Evolutionary conservation across 2,113 vertebrate species (phyloP), one percentile per base, ranked within the genome.

Genomic region (Lichenostomus cassidix): DNA sequence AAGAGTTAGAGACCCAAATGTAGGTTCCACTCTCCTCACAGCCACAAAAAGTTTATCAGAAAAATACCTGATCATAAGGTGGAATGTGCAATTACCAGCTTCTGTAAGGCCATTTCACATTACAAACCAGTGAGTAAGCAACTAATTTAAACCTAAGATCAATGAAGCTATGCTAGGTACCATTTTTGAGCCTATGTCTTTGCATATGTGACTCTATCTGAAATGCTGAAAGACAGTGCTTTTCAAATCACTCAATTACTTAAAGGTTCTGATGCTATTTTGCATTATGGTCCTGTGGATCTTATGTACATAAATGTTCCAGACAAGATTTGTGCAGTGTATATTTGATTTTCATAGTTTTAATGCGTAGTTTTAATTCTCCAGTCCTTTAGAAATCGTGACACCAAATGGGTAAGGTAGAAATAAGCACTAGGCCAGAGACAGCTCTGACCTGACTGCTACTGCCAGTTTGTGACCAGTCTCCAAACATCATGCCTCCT

Each of bases 91-190:
- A 17, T 60, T 42, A 59, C 24, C 73, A 67, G 33, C 27, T 70
- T 77, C 63, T 15, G 1, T 77, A 39, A 67, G 20, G 39, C 47
- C 0, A 0, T 80, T 79, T 44, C 63, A 29, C 5, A 1, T 84
- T 58, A 27, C 59, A 80, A 74, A 71, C 41, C 23, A 83, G 16
- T 42, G 46, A 65, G 20, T 41, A 44, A 83, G 18, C 47, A 91
- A 5, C 39, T 3, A 3, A 14, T 78, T 44, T 91, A 12, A 22
- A 24, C 65, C 33, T 82, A 16, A 84, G 77, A 73, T 78, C 63
- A 75, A 1, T 75, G 83, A 77, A 49, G 29, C 28, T 42, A 2
- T 76, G 50, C 27, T 39, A 44, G 12, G 55, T 81, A 16, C 44
- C 4, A 5, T 80, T 83, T 88, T 28, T 58, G 19, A 77, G 47